Evolutionary conservation across 2,797 vertebrate species (phyloP).

Genomic region (Crax fasciolata): DNA sequence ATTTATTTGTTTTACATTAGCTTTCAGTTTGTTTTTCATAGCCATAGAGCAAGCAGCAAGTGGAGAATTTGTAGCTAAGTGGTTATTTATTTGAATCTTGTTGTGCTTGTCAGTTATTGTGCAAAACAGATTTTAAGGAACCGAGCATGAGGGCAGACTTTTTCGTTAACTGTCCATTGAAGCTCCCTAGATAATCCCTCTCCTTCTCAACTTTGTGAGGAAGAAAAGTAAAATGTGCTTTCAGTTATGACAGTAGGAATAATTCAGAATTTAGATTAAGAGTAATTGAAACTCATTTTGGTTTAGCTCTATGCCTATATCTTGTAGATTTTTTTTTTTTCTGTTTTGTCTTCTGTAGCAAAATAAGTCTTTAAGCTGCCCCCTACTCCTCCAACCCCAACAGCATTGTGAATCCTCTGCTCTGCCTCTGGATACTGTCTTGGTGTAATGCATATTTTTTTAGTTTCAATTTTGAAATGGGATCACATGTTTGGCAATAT

Average conservation of each 20-base stretch:
- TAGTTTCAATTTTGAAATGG: constrained; percentile 4
- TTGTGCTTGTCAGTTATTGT: background rate
- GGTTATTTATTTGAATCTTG: background rate
- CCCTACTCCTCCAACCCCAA: background rate
- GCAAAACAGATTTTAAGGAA: background rate
- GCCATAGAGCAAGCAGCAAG: background rate
- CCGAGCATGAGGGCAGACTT: background rate
- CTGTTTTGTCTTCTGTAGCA: background rate
- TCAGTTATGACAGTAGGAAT: background rate
- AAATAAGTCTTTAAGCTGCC: background rate
- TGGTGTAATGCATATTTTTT: background rate
- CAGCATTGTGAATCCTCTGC: background rate
- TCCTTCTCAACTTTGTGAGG: background rate
- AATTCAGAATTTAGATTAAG: background rate
- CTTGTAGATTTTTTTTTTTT: constrained; percentile 15
- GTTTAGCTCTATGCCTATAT: background rate
- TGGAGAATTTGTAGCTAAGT: background rate
- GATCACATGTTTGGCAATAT: background rate
- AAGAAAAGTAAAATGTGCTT: background rate
- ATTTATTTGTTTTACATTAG: background rate
- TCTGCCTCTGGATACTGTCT: background rate
- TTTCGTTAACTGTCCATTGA: background rate
- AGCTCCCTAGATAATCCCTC: background rate
- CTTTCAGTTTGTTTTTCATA: background rate
- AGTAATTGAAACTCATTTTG: background rate